Percentiles rank a stretch among this genome's conserved stretches.
phyloP scores from a whole-genome alignment of 64 coral and sea anemone species.

The Exaiptasia diaphana region DNA sequence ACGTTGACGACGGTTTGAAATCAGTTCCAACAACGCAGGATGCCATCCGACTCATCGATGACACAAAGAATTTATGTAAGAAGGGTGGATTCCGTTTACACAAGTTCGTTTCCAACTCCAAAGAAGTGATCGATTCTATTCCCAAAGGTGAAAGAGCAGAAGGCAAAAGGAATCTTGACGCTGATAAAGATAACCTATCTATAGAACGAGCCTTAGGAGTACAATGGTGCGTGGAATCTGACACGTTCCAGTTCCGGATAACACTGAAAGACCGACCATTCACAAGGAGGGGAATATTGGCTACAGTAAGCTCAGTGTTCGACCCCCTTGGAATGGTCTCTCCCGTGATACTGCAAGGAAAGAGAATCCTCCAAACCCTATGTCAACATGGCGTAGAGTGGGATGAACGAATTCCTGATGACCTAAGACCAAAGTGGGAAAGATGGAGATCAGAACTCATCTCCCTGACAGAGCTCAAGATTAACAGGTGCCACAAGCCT shows the following conservation, averaged over 20 bases:
- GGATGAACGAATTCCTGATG: neutral
- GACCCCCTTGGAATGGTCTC: neutral
- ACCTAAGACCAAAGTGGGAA: constrained; percentile 1
- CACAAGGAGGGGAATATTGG: too few relatives aligned
- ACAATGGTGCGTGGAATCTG: too few relatives aligned
- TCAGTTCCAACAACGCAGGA: neutral
- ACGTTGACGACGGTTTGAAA: neutral
- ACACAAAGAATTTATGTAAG: neutral
- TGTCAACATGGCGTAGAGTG: neutral
- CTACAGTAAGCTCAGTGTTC: neutral
- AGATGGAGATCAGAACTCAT: neutral
- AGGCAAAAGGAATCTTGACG: too few relatives aligned
- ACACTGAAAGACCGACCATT: too few relatives aligned
- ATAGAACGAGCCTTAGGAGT: too few relatives aligned
- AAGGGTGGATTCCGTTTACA: neutral
- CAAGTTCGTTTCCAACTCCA: neutral
- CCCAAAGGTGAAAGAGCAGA: neutral
- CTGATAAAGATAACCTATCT: too few relatives aligned
- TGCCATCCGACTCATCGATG: neutral
- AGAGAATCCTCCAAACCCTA: neutral
- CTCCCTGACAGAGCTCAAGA: neutral
- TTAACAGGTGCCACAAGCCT: neutral
- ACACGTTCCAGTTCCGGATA: too few relatives aligned
- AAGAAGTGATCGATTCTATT: neutral
- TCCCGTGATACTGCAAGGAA: neutral